phyloP scores from a whole-genome alignment of 2,113 vertebrate species.

The Chunga burmeisteri region DNA sequence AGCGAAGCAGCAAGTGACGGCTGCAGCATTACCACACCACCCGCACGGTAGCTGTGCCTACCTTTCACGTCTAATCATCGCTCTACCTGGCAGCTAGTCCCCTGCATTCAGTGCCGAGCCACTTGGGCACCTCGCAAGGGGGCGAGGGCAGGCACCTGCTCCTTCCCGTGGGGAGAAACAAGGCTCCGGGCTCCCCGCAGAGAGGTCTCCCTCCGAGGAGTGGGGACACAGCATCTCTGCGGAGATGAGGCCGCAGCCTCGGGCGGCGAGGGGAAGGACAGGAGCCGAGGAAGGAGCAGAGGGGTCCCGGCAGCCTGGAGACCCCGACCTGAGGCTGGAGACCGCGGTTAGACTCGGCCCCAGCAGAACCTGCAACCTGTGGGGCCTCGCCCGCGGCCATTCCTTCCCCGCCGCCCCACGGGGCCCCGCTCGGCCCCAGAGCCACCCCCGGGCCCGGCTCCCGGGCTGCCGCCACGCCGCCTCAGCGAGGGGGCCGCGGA shows the following conservation, averaged over 20 bases:
- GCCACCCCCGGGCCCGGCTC: too few species aligned
- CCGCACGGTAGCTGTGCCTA: fast-evolving
- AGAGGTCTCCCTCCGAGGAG: background rate
- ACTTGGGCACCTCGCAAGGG: background rate
- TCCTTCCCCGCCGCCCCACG: background rate
- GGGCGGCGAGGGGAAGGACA: background rate
- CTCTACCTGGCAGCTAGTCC: background rate
- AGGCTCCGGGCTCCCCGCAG: too few species aligned
- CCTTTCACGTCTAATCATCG: fast-evolving
- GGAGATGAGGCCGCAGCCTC: background rate
- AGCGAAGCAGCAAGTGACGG: background rate
- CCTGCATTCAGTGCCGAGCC: background rate
- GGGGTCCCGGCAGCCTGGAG: background rate
- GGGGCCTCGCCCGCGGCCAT: background rate
- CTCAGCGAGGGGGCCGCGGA: background rate
- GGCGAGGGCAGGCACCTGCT: background rate
- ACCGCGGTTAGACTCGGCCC: background rate
- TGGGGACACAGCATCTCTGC: background rate
- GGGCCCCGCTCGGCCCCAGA: background rate
- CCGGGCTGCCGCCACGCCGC: background rate
- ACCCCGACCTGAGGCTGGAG: background rate
- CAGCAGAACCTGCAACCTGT: too few species aligned
- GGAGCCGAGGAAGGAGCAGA: background rate
- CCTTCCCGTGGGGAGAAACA: background rate
- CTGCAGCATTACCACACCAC: background rate